phyloP scores from a whole-genome alignment of 2,888 invertebrate genomes.

The Stenurella melanura region DNA sequence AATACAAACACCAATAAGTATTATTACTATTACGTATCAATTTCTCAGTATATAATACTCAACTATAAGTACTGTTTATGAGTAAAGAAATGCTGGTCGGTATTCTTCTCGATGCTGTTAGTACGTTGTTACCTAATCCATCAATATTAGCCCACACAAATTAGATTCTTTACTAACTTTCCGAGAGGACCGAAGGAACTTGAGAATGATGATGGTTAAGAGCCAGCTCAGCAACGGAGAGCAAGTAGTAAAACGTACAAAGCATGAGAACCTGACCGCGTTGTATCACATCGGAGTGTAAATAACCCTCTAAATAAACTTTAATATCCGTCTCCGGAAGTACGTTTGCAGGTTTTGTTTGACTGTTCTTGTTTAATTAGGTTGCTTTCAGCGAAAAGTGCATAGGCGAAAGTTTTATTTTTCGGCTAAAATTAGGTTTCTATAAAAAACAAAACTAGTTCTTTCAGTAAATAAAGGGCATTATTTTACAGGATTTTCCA shows the following conservation, averaged over 20 bases:
- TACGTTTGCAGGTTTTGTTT: slow-evolving; percentile 32
- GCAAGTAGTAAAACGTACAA: slow-evolving; percentile 28
- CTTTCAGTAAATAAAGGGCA: slow-evolving; percentile 11
- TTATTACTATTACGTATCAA: too few species aligned
- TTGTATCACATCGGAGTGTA: slow-evolving; percentile 35
- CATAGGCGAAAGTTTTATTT: slow-evolving; percentile 35
- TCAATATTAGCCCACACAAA: neutral
- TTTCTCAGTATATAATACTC: too few species aligned
- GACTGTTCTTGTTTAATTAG: slow-evolving; percentile 43
- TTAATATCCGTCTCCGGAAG: slow-evolving; percentile 39
- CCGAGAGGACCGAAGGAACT: neutral
- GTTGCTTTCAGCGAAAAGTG: slow-evolving; percentile 38
- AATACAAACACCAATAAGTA: too few species aligned
- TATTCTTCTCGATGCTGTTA: too few species aligned
- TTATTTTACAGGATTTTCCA: too few species aligned
- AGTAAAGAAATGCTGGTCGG: too few species aligned
- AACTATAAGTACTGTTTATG: too few species aligned
- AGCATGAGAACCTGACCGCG: slow-evolving; percentile 17
- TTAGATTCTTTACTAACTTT: slow-evolving; percentile 2
- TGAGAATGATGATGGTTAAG: slow-evolving; percentile 21
- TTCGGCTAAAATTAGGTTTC: slow-evolving; percentile 20
- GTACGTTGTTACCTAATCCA: neutral
- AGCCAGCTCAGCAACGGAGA: neutral
- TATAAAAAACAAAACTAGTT: neutral
- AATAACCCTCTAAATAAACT: slow-evolving; percentile 43